Evolutionary conservation across 2,888 invertebrate genomes (phyloP).

Genomic region (Augiades crinisus): DNA sequence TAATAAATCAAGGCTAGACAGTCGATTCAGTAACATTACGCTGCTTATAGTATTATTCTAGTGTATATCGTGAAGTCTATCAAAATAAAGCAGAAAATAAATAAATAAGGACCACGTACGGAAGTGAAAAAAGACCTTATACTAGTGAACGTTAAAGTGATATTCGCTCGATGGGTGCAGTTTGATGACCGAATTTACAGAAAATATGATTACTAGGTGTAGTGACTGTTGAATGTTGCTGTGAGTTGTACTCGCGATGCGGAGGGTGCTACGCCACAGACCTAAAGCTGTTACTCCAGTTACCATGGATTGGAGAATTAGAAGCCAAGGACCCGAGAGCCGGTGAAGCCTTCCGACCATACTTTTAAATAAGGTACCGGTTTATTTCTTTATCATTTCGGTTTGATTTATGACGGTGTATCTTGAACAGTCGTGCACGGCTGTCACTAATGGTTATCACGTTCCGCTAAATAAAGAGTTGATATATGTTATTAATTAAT

Average conservation of each 20-base stretch:
- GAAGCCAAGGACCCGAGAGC: constrained; percentile 54
- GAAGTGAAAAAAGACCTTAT: constrained; percentile 57
- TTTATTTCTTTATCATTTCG: constrained; percentile 79
- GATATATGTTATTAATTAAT: too few relatives aligned
- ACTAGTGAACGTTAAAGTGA: constrained; percentile 45
- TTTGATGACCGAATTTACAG: constrained; percentile 48
- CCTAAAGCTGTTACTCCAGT: constrained; percentile 46
- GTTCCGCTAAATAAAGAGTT: too few relatives aligned
- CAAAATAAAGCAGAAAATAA: constrained; percentile 76
- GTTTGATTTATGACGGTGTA: constrained; percentile 71
- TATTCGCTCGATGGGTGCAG: constrained; percentile 41
- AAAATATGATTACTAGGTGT: constrained; percentile 52
- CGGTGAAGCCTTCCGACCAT: constrained; percentile 70
- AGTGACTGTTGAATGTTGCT: constrained; percentile 56
- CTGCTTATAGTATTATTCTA: not conserved
- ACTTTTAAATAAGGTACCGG: constrained; percentile 79
- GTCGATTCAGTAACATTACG: not conserved
- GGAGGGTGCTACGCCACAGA: constrained; percentile 31
- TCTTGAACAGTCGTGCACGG: not conserved
- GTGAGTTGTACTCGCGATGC: constrained; percentile 43
- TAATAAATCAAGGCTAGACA: constrained; percentile 18
- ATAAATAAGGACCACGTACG: constrained; percentile 71
- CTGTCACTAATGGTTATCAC: not conserved
- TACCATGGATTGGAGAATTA: constrained; percentile 68
- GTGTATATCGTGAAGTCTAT: constrained; percentile 46